Percentiles rank a stretch among this genome's conserved stretches.
phyloP scores from a whole-genome alignment of 2,888 invertebrate genomes.

The Nephrotoma appendiculata region DNA sequence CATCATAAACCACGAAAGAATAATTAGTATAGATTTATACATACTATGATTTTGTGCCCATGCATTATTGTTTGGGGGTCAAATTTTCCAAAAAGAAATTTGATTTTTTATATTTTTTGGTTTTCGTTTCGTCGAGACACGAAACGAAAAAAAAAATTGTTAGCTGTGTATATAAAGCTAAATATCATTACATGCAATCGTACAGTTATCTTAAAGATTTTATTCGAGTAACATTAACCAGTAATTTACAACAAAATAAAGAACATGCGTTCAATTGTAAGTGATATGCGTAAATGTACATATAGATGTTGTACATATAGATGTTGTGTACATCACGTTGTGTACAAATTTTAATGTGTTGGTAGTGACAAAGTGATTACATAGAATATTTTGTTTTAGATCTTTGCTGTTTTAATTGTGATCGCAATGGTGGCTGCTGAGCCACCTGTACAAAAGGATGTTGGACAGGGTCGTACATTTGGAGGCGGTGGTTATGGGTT shows the following conservation, averaged over 20 bases:
- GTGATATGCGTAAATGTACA: background rate
- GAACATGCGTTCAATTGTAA: background rate
- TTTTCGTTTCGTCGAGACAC: background rate
- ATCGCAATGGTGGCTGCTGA: background rate
- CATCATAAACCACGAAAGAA: background rate
- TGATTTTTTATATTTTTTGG: background rate
- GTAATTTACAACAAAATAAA: background rate
- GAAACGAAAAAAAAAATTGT: background rate
- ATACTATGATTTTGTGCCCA: background rate
- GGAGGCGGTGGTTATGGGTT: constrained; percentile 2
- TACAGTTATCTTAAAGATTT: constrained; percentile 1
- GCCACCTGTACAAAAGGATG: background rate
- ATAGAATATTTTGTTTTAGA: background rate
- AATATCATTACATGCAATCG: background rate
- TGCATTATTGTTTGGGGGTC: background rate
- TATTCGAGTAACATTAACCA: background rate
- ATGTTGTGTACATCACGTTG: too few species aligned
- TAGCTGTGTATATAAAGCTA: background rate
- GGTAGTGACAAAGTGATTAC: background rate
- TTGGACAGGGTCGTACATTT: background rate
- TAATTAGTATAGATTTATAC: background rate
- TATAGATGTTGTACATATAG: too few species aligned
- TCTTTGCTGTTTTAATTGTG: background rate
- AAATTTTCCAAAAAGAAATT: background rate
- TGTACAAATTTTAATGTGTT: background rate